Percentiles rank a stretch among this genome's conserved stretches.
phyloP scores from a whole-genome alignment of 2,797 vertebrate genomes.

The Epinephelus awoara region DNA sequence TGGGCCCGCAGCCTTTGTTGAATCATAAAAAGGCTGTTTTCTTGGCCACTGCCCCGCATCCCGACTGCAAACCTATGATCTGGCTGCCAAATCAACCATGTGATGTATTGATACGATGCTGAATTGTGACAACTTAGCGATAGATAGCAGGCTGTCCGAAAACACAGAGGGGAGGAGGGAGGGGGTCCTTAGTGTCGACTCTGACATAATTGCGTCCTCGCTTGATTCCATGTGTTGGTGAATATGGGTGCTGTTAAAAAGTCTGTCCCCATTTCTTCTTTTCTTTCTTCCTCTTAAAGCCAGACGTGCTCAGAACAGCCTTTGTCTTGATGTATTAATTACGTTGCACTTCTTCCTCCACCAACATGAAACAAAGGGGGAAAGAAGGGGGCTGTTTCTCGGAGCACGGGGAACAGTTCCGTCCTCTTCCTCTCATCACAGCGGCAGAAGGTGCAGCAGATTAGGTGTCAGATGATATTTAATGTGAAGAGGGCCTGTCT shows the following conservation, averaged over 20 bases:
- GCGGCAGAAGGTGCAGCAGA: slow-evolving; percentile 79
- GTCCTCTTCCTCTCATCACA: slow-evolving; percentile 64
- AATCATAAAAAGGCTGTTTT: slow-evolving; percentile 77
- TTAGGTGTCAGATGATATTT: slow-evolving; percentile 85
- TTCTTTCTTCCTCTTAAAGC: slow-evolving; percentile 40
- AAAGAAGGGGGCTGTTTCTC: slow-evolving; percentile 29
- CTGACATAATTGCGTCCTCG: slow-evolving; percentile 43
- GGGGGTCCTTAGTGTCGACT: slow-evolving; percentile 48
- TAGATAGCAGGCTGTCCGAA: slow-evolving; percentile 52
- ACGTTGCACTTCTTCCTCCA: slow-evolving; percentile 34
- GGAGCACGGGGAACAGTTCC: slow-evolving; percentile 23
- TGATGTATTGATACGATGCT: slow-evolving; percentile 74
- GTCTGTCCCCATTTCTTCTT: slow-evolving; percentile 39
- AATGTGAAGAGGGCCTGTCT: slow-evolving; percentile 80
- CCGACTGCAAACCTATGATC: slow-evolving; percentile 63
- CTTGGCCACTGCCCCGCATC: slow-evolving; percentile 66
- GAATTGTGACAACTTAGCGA: slow-evolving; percentile 75
- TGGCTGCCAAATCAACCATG: slow-evolving; percentile 70
- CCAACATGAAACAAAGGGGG: slow-evolving; percentile 36
- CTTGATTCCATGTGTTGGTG: slow-evolving; percentile 48
- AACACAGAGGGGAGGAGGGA: slow-evolving; percentile 5
- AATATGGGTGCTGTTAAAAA: slow-evolving; percentile 39
- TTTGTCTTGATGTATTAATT: slow-evolving; percentile 78
- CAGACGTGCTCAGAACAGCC: slow-evolving; percentile 35
- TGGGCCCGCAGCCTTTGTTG: slow-evolving; percentile 62